Evolutionary conservation across 2,888 invertebrate genomes (phyloP).

Genomic region (Phytoseiulus persimilis): DNA sequence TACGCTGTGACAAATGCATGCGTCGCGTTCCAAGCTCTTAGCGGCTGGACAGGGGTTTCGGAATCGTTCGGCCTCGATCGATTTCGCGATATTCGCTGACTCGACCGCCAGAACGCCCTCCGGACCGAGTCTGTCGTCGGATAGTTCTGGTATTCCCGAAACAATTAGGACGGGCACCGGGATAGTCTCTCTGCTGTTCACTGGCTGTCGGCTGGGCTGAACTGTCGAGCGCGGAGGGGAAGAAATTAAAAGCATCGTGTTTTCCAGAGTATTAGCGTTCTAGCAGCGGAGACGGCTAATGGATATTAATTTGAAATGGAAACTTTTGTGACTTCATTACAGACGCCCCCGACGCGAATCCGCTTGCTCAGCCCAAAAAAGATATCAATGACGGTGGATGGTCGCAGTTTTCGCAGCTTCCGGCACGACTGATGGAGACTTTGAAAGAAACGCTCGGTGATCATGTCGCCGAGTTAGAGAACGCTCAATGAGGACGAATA

Average conservation of each 20-base stretch:
- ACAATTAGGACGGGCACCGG: background rate
- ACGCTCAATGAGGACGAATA: background rate
- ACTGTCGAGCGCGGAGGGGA: background rate
- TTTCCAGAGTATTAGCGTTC: background rate
- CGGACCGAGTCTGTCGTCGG: background rate
- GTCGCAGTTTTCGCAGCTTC: background rate
- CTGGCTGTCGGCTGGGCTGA: background rate
- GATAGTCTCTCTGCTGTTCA: background rate
- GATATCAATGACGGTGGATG: background rate
- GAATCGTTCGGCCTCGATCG: background rate
- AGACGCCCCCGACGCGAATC: background rate
- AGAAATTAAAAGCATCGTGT: background rate
- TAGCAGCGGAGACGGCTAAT: background rate
- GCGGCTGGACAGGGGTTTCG: background rate
- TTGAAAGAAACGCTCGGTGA: background rate
- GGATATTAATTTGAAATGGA: background rate
- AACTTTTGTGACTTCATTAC: constrained; percentile 5
- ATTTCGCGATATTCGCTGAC: background rate
- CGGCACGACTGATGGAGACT: background rate
- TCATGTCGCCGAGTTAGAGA: background rate
- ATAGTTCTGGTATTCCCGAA: background rate
- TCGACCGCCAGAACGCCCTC: background rate
- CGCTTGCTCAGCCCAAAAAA: background rate
- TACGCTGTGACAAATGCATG: background rate
- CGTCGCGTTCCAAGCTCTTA: background rate